phyloP scores from a whole-genome alignment of 2,797 vertebrate genomes.

The Halcyon badia region DNA sequence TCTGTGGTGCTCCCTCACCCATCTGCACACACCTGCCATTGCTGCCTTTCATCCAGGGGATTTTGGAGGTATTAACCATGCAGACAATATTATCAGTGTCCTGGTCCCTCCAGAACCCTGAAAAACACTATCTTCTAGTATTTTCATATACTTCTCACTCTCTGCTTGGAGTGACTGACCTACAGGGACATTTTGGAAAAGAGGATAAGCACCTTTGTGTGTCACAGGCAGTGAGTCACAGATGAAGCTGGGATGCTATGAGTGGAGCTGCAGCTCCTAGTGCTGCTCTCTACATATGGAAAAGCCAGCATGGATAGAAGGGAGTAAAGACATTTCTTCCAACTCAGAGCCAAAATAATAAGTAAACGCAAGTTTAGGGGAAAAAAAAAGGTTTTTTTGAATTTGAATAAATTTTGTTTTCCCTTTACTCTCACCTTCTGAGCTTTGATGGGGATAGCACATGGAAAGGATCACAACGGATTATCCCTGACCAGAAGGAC shows the following conservation, averaged over 20 bases:
- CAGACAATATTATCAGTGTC: background rate
- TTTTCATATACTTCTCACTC: background rate
- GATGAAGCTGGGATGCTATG: background rate
- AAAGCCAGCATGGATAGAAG: background rate
- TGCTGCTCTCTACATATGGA: background rate
- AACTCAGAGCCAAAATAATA: background rate
- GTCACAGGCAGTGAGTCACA: background rate
- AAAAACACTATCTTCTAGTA: background rate
- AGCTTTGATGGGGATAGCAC: background rate
- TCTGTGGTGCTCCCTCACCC: background rate
- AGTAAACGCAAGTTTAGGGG: background rate
- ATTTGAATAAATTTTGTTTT: background rate
- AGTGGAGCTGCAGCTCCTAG: background rate
- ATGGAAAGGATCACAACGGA: background rate
- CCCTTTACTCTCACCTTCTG: background rate
- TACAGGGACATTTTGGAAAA: background rate
- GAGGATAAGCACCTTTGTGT: background rate
- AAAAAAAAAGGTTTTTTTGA: background rate
- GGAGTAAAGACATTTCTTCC: background rate
- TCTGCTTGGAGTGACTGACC: background rate
- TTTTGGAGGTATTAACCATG: background rate
- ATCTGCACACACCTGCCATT: background rate
- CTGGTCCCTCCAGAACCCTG: background rate
- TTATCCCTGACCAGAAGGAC: background rate
- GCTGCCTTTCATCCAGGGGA: background rate